Evolutionary conservation across 2,888 invertebrate genomes (phyloP).

Genomic region (Euplagia quadripunctaria): DNA sequence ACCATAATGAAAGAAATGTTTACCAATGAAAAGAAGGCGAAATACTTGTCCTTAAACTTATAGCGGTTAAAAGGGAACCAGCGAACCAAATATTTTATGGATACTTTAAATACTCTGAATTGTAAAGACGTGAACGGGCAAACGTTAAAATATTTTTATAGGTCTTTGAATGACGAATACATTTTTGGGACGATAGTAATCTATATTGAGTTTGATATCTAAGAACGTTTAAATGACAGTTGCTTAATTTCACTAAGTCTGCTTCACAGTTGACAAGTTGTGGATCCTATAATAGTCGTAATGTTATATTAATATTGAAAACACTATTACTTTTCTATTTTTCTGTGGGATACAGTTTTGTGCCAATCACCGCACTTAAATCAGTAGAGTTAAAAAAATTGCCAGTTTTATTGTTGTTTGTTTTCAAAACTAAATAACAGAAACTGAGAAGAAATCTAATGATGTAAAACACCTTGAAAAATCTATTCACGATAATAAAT

Average conservation of each 20-base stretch:
- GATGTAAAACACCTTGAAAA: no score
- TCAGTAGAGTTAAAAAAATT: no score
- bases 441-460: no score
- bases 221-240: neutral
- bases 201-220: neutral
- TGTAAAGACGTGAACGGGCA: conserved; percentile 23
- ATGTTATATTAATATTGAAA: no score
- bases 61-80: conserved; percentile 48
- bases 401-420: no score
- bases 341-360: no score
- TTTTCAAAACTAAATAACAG: no score
- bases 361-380: no score
- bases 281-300: neutral
- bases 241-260: neutral
- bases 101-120: conserved; percentile 48
- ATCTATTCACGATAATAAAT: no score
- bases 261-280: neutral
- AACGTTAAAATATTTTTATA: conserved; percentile 10
- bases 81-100: conserved; percentile 56
- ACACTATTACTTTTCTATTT: no score
- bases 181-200: neutral
- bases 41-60: conserved; percentile 39
- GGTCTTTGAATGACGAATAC: neutral
- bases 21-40: conserved; percentile 29
- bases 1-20: conserved; percentile 31